A percentile compares a stretch with the other conserved stretches of the same genome.
phyloP scores from a whole-genome alignment of 2,113 vertebrate species.

The Rhinolophus ferrumequinum region DNA sequence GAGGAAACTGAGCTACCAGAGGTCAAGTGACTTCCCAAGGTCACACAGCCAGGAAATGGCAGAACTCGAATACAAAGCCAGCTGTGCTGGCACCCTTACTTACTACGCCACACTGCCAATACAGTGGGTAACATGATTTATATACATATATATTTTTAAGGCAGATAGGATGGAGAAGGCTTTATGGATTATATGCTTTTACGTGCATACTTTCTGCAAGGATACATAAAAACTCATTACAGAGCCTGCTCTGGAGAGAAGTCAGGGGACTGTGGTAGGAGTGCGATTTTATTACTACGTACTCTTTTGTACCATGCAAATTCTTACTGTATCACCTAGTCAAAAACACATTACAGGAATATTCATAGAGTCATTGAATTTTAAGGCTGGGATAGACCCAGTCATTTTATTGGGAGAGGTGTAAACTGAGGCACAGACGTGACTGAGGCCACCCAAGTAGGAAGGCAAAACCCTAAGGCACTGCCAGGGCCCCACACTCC shows the following conservation, averaged over 20 bases:
- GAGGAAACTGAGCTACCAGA: neutral
- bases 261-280: neutral
- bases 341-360: neutral
- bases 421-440: constrained; percentile 39
- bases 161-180: neutral
- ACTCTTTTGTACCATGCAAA: neutral
- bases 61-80: neutral
- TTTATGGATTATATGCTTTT: neutral
- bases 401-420: neutral
- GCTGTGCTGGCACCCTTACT: neutral
- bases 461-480: neutral
- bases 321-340: neutral
- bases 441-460: constrained; percentile 53
- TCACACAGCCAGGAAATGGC: neutral
- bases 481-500: neutral
- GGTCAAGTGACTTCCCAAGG: neutral
- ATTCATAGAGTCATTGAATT: neutral
- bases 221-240: neutral
- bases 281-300: neutral
- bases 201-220: neutral
- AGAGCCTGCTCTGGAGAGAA: neutral
- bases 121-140: neutral
- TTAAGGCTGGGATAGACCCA: neutral
- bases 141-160: neutral
- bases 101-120: neutral